phyloP scores from a whole-genome alignment of 1,140 invertebrate genomes.

The Sipha flava region DNA sequence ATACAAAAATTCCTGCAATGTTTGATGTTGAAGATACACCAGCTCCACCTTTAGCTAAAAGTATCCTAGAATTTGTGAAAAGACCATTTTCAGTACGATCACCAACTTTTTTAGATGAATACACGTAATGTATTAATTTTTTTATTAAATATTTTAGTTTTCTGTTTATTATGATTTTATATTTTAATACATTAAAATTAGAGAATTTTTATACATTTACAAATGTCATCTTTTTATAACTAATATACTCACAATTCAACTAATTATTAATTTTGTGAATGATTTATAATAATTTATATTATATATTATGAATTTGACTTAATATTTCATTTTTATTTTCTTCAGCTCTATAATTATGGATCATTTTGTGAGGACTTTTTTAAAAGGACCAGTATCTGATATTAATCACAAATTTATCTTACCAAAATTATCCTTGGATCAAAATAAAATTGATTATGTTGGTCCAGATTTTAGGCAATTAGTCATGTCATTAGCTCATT shows the following conservation, averaged over 20 bases:
- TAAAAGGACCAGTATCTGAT: conserved; percentile 19
- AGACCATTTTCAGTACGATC: conserved; percentile 52
- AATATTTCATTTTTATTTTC: not conserved
- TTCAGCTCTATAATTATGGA: not conserved
- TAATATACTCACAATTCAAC: too few relatives aligned
- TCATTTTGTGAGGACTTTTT: conserved; percentile 20
- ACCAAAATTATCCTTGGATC: conserved; percentile 2
- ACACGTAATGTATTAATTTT: too few relatives aligned
- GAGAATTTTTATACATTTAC: too few relatives aligned
- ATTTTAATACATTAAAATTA: not conserved
- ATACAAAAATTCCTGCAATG: conserved; percentile 61
- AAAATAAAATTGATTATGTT: conserved; percentile 14
- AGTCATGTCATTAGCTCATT: not conserved
- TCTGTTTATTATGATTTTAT: not conserved
- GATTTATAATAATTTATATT: not conserved
- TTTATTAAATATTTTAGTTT: not conserved
- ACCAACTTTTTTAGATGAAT: conserved; percentile 25
- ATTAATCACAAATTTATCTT: conserved; percentile 26
- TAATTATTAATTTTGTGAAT: too few relatives aligned
- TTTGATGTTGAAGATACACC: conserved; percentile 58
- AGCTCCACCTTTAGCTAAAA: conserved; percentile 65
- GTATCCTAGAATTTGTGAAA: conserved; percentile 65
- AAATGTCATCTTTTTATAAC: too few relatives aligned
- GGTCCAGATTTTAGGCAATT: conserved; percentile 28
- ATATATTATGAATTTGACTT: not conserved